Evolutionary conservation across 2,888 invertebrate genomes (phyloP), one percentile per base, ranked within the genome.

Genomic region (Folsomia manolachei): DNA sequence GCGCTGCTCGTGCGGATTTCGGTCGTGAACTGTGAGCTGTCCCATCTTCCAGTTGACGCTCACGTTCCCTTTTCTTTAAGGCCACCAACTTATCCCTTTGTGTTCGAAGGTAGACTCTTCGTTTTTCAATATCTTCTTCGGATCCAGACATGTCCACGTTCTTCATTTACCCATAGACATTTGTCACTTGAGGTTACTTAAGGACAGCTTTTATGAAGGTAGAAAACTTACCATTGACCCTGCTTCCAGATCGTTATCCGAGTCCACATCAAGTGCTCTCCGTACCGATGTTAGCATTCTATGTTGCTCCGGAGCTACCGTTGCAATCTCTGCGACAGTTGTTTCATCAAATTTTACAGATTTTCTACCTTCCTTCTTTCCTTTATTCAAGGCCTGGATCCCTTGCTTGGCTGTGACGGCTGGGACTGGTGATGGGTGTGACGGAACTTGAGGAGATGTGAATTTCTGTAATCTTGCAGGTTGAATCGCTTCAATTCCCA

Each of bases 51-150:
- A 95, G 85, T 82, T 92, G 89, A 80, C 91, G 90, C 82, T 92
- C 91, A 23, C 97, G 88, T 24, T 92, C 94, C 83, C 92, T 90
- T 82, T 92, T 93, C 84, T 97, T 97, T 82, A 96, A 85, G 23
- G 92, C 92, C 61, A 97, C 87, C 69, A 97, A 87, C 83, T 95
- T 94, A 84, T 97, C 97, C 25, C 97, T 88, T 83, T 97, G 96
- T 74, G 91, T 89, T 69, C 91, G 89, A 71, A 97, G 85, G 83
- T 96, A 97, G 78, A 91, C 90, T 82, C 94, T 93, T 0, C 97
- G 88, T 71, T 89, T 89, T 75, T 88, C 88, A 63, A 95, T 85
- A 79, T 95, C 94, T 71, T 86, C 86, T 25, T 77, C 77, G 18
- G 71, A 73, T 9, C 72, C 75, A 1, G 60, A 25, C 0, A 4